A percentile compares a stretch with the other conserved stretches of the same genome.
phyloP scores from a whole-genome alignment of 2,888 invertebrate genomes.

The Ephialtes manifestator region DNA sequence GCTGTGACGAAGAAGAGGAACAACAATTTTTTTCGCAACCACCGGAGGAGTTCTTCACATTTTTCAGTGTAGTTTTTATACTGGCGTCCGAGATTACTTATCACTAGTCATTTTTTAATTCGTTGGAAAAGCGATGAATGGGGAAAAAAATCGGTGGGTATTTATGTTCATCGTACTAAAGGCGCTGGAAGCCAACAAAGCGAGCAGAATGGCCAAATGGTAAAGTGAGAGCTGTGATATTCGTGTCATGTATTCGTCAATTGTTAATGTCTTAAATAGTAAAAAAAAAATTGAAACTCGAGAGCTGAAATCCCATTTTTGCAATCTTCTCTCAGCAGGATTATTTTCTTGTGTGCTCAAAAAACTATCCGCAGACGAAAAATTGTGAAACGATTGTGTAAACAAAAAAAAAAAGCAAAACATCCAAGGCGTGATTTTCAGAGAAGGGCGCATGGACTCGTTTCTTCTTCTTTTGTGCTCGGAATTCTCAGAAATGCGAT shows the following conservation, averaged over 20 bases:
- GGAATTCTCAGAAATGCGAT: conserved; percentile 27
- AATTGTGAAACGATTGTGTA: conserved; percentile 40
- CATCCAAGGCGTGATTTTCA: conserved; percentile 45
- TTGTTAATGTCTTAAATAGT: conserved; percentile 23
- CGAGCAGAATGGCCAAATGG: conserved; percentile 28
- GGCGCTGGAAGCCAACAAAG: conserved; percentile 2
- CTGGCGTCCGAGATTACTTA: conserved; percentile 20
- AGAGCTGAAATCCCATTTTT: conserved; percentile 43
- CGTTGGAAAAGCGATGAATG: conserved; percentile 46
- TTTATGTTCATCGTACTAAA: conserved; percentile 54
- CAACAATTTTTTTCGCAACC: conserved; percentile 17
- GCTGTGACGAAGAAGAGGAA: conserved; percentile 21
- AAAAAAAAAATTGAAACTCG: conserved; percentile 17
- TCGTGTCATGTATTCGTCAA: conserved; percentile 44
- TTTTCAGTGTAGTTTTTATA: conserved; percentile 9
- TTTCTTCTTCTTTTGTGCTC: conserved; percentile 31
- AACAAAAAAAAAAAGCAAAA: conserved; percentile 42
- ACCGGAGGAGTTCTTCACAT: conserved; percentile 39
- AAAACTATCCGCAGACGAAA: conserved; percentile 27
- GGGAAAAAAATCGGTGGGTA: conserved; percentile 62
- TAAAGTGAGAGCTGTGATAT: conserved; percentile 45
- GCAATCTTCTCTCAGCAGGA: conserved; percentile 40
- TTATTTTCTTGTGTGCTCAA: conserved; percentile 15
- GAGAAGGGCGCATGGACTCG: conserved; percentile 57
- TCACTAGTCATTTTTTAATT: conserved; percentile 33